These are phyloP conservation scores for Coelopa pilipes DNA, from an alignment of 2,888 invertebrate genomes.

Conservation along the genomic window DNA sequence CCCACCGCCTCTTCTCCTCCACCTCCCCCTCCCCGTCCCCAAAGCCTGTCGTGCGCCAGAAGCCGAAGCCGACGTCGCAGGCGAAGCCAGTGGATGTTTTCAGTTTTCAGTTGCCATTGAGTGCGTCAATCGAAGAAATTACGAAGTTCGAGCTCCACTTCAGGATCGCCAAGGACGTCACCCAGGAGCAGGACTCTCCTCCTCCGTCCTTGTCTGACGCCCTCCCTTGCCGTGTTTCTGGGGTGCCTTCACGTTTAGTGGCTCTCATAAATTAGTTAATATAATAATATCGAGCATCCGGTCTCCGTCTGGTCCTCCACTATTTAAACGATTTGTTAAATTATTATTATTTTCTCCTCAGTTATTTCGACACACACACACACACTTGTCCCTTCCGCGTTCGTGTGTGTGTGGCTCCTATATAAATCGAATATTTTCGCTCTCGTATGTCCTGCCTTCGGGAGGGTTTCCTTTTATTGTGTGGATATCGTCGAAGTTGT, in stretches of 20 bases:
- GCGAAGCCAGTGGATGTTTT: not conserved
- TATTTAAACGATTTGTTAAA: constrained; percentile 55
- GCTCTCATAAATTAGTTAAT: constrained; percentile 49
- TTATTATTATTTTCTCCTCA: constrained; percentile 48
- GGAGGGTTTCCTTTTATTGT: no score
- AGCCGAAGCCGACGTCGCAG: no score
- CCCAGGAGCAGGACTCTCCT: no score
- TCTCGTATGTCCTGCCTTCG: no score
- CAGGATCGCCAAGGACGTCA: not conserved
- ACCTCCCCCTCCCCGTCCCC: no score
- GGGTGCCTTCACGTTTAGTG: not conserved
- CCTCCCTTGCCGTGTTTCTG: not conserved
- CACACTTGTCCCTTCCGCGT: not conserved
- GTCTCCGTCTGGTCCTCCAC: constrained; percentile 53
- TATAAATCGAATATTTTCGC: constrained; percentile 33
- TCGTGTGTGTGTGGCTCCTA: not conserved
- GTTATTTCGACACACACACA: constrained; percentile 28
- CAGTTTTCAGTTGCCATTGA: not conserved
- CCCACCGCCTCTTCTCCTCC: no score
- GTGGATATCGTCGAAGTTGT: not conserved
- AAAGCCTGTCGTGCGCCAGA: no score
- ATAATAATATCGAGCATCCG: constrained; percentile 57
- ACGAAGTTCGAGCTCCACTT: not conserved
- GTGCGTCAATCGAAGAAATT: not conserved
- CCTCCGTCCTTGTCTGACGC: not conserved